Evolutionary conservation across 2,113 vertebrate genomes (phyloP), one percentile per base, ranked within the genome.

Genomic region (Orcinus orca): DNA sequence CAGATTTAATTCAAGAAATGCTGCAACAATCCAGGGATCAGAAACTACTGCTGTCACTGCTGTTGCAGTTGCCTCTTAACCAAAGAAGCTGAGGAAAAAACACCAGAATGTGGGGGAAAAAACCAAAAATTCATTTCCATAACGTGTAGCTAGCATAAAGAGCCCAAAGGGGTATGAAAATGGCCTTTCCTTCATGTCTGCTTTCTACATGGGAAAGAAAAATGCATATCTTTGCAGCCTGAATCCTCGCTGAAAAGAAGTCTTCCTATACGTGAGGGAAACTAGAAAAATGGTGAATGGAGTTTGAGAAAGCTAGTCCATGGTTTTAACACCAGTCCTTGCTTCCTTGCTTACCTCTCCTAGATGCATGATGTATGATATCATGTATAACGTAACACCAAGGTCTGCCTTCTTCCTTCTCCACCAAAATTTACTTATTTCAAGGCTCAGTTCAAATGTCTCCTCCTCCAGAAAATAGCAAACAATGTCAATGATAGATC

Each of bases 381-480:
- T 25, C 18, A 63, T 13, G 33, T 36, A 44, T 15, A 11, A 11
- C 18, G 31, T 60, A 26, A 73, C 67, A 63, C 26, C 33, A 55
- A 4, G 8, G 41, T n/a, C 63, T 82, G 71, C 29, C 13, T 8
- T 77, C 67, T 94, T 87, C 55, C 74, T 93, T 47, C 38, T 93
- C 74, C 92, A 67, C 29, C 65, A 63, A 89, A 68, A 82, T 76
- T 25, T 89, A 38, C 84, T 36, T 50, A 62, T 94, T 50, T 82
- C 62, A 60, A 94, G 36, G 33, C n/a, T 95, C 67, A 60, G 33
- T 86, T 86, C 67, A 82, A 47, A 63, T 31, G 76, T 90, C 31
- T 80, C 33, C 70, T 89, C 44, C 79, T 92, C 91, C 58, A 67
- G 91, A 74, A 94, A 94, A 93, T 41, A 73, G 20, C 36, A 90